These are phyloP conservation scores for Helicolenus hilgendorfi DNA, from an alignment of 2,797 vertebrate genomes.

Conservation along the genomic window DNA sequence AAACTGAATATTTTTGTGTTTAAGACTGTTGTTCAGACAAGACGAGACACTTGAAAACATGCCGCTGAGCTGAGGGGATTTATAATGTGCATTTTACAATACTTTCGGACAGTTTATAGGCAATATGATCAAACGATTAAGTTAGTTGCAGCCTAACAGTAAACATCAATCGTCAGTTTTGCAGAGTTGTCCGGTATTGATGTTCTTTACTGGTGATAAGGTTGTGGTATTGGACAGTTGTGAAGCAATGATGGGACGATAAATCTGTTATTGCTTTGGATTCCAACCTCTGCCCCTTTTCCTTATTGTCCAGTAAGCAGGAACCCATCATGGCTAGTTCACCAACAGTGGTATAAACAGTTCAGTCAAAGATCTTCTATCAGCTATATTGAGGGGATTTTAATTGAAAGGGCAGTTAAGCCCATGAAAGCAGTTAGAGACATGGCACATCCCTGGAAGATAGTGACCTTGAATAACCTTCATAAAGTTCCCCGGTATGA, in stretches of 20 bases:
- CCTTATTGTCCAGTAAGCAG: conserved; percentile 2
- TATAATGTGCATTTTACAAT: not conserved
- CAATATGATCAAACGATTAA: not conserved
- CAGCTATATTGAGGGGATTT: conserved; percentile 67
- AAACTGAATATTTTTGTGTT: not conserved
- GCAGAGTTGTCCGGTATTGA: not conserved
- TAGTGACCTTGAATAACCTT: conserved; percentile 75
- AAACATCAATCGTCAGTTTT: not conserved
- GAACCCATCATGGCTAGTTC: not conserved
- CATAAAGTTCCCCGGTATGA: conserved; percentile 56
- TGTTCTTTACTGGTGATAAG: not conserved
- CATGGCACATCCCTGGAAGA: conserved; percentile 52
- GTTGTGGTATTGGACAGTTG: not conserved
- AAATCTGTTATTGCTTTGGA: conserved; percentile 18
- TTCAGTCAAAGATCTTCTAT: conserved; percentile 39
- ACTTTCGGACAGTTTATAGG: not conserved
- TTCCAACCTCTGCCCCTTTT: not conserved
- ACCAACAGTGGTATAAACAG: conserved; percentile 34
- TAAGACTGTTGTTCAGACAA: not conserved
- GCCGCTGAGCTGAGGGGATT: not conserved
- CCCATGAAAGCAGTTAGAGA: conserved; percentile 60
- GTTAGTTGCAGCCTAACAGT: not conserved
- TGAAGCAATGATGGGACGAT: not conserved
- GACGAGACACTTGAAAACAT: not conserved
- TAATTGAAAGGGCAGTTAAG: conserved; percentile 73